Percentiles rank a stretch among this genome's conserved stretches.
Evolutionary conservation across 2,888 invertebrate genomes (phyloP).

Genomic region (Diabrotica balteata): DNA sequence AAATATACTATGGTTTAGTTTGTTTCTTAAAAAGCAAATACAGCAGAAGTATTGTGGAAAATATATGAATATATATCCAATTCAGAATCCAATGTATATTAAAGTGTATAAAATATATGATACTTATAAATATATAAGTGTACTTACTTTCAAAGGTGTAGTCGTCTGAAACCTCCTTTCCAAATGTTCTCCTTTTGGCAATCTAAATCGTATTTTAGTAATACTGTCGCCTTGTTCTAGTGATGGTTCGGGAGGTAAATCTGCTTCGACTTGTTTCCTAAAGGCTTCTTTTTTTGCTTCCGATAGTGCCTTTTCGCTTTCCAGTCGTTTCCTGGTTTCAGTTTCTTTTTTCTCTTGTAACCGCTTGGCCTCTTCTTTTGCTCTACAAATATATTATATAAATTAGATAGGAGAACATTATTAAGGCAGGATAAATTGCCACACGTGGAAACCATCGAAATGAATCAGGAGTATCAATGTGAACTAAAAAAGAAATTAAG

Average conservation of each 20-base stretch:
- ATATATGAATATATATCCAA: too few relatives aligned
- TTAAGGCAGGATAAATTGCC: not conserved
- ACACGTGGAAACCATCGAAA: not conserved
- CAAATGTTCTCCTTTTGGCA: conserved; percentile 79
- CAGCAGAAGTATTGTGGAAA: too few relatives aligned
- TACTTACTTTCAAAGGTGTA: conserved; percentile 65
- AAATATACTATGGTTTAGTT: too few relatives aligned
- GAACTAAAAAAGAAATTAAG: too few relatives aligned
- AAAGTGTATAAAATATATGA: too few relatives aligned
- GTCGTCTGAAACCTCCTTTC: conserved; percentile 77
- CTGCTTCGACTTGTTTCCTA: conserved; percentile 68
- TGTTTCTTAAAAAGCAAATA: too few relatives aligned
- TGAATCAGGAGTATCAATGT: not conserved
- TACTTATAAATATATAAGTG: too few relatives aligned
- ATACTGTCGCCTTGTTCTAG: conserved; percentile 65
- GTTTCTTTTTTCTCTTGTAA: conserved; percentile 78
- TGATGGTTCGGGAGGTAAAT: conserved; percentile 77
- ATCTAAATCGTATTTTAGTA: conserved; percentile 80
- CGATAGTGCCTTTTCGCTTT: conserved; percentile 75
- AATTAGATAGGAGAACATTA: not conserved
- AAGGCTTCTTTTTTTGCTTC: conserved; percentile 79
- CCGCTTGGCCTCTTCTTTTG: conserved; percentile 86
- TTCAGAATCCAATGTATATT: too few relatives aligned
- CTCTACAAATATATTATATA: conserved; percentile 61
- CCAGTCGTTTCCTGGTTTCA: conserved; percentile 75